Evolutionary conservation across 2,888 invertebrate species (phyloP), one percentile per base, ranked within the genome.

Genomic region (Ectemnius lituratus): DNA sequence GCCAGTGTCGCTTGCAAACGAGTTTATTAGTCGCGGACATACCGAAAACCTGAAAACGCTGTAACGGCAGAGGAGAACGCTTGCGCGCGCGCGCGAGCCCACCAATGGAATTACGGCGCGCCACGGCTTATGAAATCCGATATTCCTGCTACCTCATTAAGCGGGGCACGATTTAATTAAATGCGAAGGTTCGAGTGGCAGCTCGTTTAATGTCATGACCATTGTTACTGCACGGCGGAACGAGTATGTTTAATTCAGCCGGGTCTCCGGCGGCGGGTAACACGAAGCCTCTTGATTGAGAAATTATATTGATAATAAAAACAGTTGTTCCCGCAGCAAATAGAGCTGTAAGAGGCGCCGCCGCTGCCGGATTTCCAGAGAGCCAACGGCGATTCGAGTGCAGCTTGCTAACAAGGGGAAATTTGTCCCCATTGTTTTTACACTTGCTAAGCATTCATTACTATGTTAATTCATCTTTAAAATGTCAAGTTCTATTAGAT

Each of bases 1-100:
- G 27, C 49, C 47, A 18, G 16, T 65, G 57, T 28, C 59, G 52
- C 63, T 69, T 56, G 70, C 64, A 58, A 76, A 80, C 78, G 78
- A 75, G 77, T 82, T 80, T 80, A 81, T 82, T 78, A 75, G 69
- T 65, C 65, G 45, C n/a, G 60, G 37, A 16, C 70, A 67, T 66
- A 52, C 72, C 70, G 79, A 79, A 67, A 62, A 57, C 67, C 37
- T 46, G 66, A 67, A 70, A 73, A 78, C 62, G 56, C 62, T 23
- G 57, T 18, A 59, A 67, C 64, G 49, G 37, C 57, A 20, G 20
- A 37, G 8, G 37, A 0, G n/a, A 37, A 37, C 37, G 37, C 37
- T 1, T 4, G 37, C 37, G 37, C 20, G 20, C 59, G 45, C 37
- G 11, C 4, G 37, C 4, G 37, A n/a, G 20, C 62, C 23, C 37